Evolutionary conservation across 1,140 invertebrate genomes (phyloP).

Genomic region (Ruditapes philippinarum): DNA sequence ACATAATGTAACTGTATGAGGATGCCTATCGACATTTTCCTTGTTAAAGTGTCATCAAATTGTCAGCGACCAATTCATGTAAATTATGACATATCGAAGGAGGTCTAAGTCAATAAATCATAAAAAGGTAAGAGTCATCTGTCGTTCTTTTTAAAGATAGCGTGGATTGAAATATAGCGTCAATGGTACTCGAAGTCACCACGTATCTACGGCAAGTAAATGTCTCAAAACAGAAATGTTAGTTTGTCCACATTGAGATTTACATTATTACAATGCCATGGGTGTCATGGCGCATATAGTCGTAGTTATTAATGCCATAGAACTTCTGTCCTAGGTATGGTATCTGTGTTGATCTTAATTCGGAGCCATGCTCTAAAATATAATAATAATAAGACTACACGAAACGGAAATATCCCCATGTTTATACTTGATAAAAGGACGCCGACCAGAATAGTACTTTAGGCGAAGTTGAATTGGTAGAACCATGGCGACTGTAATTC

Average conservation of each 20-base stretch:
- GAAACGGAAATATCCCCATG: too few species aligned
- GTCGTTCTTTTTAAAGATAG: neutral
- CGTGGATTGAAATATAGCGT: neutral
- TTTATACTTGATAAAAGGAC: too few species aligned
- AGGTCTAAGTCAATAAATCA: conserved; percentile 41
- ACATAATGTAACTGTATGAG: neutral
- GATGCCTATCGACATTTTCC: conserved; percentile 2
- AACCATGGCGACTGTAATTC: neutral
- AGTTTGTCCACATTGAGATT: too few species aligned
- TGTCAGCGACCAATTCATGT: conserved; percentile 25
- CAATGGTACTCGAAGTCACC: conserved; percentile 3
- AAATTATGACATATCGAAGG: conserved; percentile 37
- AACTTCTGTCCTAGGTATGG: too few species aligned
- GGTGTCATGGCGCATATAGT: too few species aligned
- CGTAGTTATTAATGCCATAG: too few species aligned
- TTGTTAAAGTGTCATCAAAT: conserved; percentile 26
- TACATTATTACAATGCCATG: too few species aligned
- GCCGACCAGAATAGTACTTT: too few species aligned
- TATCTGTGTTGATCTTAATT: too few species aligned
- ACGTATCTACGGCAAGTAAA: conserved; percentile 12
- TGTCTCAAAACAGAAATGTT: too few species aligned
- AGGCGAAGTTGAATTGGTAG: neutral
- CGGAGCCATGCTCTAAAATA: too few species aligned
- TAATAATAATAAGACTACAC: too few species aligned
- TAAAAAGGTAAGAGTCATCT: conserved; percentile 1